Conservation (phyloP, 2,888 invertebrate genomes). For the Nymphalis c-album region DNA sequence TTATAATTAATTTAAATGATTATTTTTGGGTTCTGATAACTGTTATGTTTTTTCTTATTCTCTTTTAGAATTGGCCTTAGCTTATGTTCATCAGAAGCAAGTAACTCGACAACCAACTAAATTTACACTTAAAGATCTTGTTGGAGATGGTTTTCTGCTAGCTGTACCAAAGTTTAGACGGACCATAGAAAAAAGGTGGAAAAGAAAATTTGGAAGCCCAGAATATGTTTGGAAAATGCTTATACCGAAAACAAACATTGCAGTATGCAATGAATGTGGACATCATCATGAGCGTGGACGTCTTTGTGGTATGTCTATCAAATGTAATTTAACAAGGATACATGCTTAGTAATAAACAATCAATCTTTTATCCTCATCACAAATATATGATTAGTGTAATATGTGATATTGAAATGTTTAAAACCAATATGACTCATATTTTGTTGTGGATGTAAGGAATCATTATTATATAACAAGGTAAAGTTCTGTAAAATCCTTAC, state of each 20-base stretch:
- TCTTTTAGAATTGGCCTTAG: conserved; percentile 64
- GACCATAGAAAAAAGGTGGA: conserved; percentile 87
- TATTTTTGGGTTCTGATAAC: neutral
- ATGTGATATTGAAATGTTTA: too few species aligned
- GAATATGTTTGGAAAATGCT: conserved; percentile 86
- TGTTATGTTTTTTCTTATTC: neutral
- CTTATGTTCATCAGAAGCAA: conserved; percentile 54
- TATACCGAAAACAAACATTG: conserved; percentile 86
- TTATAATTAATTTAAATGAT: neutral
- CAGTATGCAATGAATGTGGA: conserved; percentile 91
- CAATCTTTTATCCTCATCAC: too few species aligned
- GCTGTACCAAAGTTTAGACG: conserved; percentile 91
- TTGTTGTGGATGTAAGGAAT: too few species aligned
- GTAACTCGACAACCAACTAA: conserved; percentile 45
- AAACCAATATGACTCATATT: too few species aligned
- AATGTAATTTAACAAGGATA: too few species aligned
- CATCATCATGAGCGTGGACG: conserved; percentile 89
- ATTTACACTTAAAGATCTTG: conserved; percentile 83
- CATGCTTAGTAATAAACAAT: too few species aligned
- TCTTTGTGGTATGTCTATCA: conserved; percentile 87
- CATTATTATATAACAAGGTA: too few species aligned
- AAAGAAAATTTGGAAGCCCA: conserved; percentile 86
- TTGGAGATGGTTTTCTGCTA: conserved; percentile 89
- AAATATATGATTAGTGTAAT: too few species aligned
- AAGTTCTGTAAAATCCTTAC: too few species aligned